These are phyloP conservation scores for Cirrhinus molitorella DNA, from an alignment of 2,797 vertebrate species.

Conservation along the genomic window DNA sequence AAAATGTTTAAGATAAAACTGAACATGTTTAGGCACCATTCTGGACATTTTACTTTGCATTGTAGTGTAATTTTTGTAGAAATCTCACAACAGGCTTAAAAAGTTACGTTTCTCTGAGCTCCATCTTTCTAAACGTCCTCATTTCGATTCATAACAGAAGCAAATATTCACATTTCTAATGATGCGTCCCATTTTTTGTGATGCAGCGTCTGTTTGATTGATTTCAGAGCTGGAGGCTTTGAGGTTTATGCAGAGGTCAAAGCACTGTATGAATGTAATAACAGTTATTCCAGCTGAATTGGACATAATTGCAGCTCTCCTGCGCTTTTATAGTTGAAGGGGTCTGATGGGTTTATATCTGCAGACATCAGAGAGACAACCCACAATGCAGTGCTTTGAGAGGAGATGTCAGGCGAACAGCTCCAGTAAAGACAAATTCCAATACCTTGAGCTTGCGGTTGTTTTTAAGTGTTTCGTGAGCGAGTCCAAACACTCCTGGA, in stretches of 20 bases:
- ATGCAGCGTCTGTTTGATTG: slow-evolving; percentile 1
- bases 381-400: slow-evolving; percentile 19
- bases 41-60: too few species aligned
- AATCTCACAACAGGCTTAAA: too few species aligned
- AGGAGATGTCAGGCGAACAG: slow-evolving; percentile 21
- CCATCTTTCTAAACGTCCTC: not conserved
- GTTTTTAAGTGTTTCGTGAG: slow-evolving; percentile 39
- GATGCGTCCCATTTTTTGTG: not conserved
- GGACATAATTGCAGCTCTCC: slow-evolving; percentile 36
- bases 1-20: too few species aligned
- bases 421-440: slow-evolving; percentile 26
- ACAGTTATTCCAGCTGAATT: slow-evolving; percentile 13
- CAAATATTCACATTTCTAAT: not conserved
- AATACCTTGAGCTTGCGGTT: slow-evolving; percentile 45
- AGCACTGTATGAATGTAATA: slow-evolving; percentile 15
- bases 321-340: slow-evolving; percentile 15
- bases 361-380: slow-evolving; percentile 17
- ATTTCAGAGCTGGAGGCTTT: slow-evolving; percentile 18
- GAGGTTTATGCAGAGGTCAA: slow-evolving; percentile 19
- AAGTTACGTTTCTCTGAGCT: not conserved
- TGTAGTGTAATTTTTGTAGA: too few species aligned
- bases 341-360: slow-evolving; percentile 30
- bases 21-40: too few species aligned
- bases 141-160: not conserved
- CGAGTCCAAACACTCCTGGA: slow-evolving; percentile 47